Evolutionary conservation across 2,888 invertebrate genomes (phyloP), one percentile per base, ranked within the genome.

Genomic region (Pandemis corylana): DNA sequence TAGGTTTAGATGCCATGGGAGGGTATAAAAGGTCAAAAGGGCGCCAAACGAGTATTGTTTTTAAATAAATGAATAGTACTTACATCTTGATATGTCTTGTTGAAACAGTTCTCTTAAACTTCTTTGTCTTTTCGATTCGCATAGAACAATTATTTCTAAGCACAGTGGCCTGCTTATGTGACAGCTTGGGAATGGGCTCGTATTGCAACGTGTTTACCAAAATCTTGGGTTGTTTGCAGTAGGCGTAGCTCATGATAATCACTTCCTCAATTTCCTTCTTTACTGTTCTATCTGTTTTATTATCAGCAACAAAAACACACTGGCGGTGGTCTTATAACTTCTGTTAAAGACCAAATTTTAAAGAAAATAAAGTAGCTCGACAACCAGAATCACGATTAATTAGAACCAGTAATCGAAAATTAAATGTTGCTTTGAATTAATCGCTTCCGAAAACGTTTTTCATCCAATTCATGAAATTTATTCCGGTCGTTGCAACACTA

Each of bases 51-150:
- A 61, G 36, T 36, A 36, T 2, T n/a, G 62, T 66, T 66, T 61
- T 65, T 61, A 51, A 68, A 75, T 69, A 65, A 70, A 64, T 53
- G 62, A 56, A 63, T 51, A 20, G 68, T 85, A 93, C 94, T 94
- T 84, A 94, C 94, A 94, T 94, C 83, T 85, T 93, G 75, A 86
- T 78, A 81, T 90, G 85, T 90, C 85, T 88, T 90, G 85, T 90
- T 68, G 78, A 84, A 83, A 84, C 78, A 71, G 84, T 80, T 86
- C 87, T 89, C 88, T 89, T 94, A 72, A 87, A 88, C 82, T 92
- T 93, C 86, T 90, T 91, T 68, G 88, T 82, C 80, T 89, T 91
- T 81, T 91, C 87, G 78, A 88, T 92, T 89, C 89, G 87, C 81
- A 88, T 87, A 83, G 76, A 87, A 83, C 84, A 83, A 79, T 88